Conservation (phyloP, 2,797 vertebrate species). For the Smutsia gigantea region DNA sequence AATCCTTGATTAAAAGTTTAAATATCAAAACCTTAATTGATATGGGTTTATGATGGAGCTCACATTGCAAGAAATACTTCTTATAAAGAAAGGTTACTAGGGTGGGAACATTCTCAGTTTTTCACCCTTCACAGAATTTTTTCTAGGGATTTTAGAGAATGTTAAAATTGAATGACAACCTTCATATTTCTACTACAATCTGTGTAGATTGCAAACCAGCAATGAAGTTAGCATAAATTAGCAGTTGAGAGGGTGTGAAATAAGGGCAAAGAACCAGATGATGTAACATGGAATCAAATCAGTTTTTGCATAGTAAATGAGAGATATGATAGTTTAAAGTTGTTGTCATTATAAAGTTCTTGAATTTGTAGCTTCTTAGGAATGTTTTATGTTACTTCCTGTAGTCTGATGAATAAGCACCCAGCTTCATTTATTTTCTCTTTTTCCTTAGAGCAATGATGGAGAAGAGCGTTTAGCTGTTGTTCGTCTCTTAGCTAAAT, state of each 20-base stretch:
- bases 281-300: conserved; percentile 8
- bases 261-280: background rate
- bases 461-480: conserved; percentile 98
- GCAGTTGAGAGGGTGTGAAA: background rate
- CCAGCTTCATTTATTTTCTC: conserved; percentile 16
- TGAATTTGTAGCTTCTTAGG: background rate
- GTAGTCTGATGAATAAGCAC: background rate
- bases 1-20: background rate
- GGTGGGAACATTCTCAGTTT: background rate
- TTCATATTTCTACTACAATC: conserved; percentile 12
- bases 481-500: conserved; percentile 96
- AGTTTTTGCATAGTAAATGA: background rate
- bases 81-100: conserved; percentile 6
- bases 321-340: background rate
- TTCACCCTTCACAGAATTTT: conserved; percentile 34
- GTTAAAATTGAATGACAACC: conserved; percentile 1
- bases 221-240: conserved; percentile 35
- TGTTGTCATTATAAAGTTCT: conserved; percentile 11
- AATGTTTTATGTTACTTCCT: background rate
- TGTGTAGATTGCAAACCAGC: conserved; percentile 3
- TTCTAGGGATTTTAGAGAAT: background rate
- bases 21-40: background rate
- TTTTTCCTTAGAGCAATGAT: conserved; percentile 94
- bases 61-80: background rate
- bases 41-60: background rate